Conservation (phyloP, 2,797 vertebrate genomes). For the Rhinella marina region DNA sequence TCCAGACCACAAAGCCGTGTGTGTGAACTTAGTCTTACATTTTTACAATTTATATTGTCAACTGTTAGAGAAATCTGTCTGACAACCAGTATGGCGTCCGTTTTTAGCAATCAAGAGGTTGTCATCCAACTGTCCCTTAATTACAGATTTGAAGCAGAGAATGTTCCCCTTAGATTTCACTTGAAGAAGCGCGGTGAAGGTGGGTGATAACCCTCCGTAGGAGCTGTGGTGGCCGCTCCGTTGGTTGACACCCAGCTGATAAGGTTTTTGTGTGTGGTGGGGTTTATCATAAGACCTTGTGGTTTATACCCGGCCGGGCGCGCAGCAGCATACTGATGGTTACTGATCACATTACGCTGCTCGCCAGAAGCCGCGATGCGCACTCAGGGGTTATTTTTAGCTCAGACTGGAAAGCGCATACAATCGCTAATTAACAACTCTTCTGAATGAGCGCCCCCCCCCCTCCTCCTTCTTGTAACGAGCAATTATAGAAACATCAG, state of each 20-base stretch:
- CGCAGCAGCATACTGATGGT: background rate
- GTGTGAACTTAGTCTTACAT: too few species aligned
- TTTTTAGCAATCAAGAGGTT: too few species aligned
- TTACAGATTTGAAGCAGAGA: background rate
- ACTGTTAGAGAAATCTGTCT: too few species aligned
- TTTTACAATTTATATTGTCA: too few species aligned
- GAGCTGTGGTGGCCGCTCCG: background rate
- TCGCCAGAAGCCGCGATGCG: background rate
- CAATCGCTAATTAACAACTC: conserved; percentile 54
- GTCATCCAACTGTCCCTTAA: too few species aligned
- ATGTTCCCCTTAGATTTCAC: too few species aligned
- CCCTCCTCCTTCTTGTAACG: background rate
- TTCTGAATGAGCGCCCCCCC: conserved; percentile 28
- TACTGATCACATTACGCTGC: conserved; percentile 13
- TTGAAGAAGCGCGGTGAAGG: background rate
- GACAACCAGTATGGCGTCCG: too few species aligned
- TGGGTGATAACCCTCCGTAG: background rate
- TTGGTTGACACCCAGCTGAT: background rate
- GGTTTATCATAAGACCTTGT: background rate
- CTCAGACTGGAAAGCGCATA: conserved; percentile 24
- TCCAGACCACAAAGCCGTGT: too few species aligned
- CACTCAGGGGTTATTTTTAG: conserved; percentile 41
- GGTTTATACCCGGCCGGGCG: background rate
- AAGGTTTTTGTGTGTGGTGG: background rate
- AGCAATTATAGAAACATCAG: conserved; percentile 32